Evolutionary conservation across 1,140 invertebrate genomes (phyloP), one percentile per base, ranked within the genome.

Genomic region (Prorops nasuta): DNA sequence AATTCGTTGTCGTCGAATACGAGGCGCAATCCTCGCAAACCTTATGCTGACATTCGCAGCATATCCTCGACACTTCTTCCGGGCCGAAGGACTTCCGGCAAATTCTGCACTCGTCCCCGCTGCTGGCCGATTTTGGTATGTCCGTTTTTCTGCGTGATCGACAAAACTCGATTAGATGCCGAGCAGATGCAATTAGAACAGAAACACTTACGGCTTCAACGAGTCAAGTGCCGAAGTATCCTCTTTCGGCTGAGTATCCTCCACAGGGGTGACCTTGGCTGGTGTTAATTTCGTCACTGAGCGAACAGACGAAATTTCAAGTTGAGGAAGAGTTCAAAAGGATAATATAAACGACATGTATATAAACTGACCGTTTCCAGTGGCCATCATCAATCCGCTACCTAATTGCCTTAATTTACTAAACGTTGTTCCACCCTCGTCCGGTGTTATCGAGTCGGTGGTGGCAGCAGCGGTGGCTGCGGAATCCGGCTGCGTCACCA

Each of bases 11-110:
- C 66, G 89, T 90, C 51, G 90, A 92, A 73, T 94, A 94, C 28
- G 89, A 92, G 38, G 90, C 90, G 66, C 92, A 94, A 75, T 94
- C 92, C 71, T 94, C 92, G 71, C 92, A 94, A 31, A 94, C 90
- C 58, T 89, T 85, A 63, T 92, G 88, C 63, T 90, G 85, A 74
- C 92, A 94, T 72, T 92, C 90, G 64, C 84, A 86, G 77, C 92
- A 94, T 16, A 86, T 88, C 58, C 88, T 85, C 65, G 85, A 89
- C 63, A 88, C 87, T 68, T 93, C 91, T 39, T 91, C 88, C 0
- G 88, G 86, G 64, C 91, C 90, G 67, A 94, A 87, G 32, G 87
- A 88, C 74, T 93, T 93, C 31, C 92, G 80, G 64, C 91, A 94
- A 2, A 93, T 89, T 42, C 91, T 81, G 68, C 91, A 94, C 3